Evolutionary conservation across 2,888 invertebrate genomes (phyloP).

Genomic region (Oxycera nigricornis): DNA sequence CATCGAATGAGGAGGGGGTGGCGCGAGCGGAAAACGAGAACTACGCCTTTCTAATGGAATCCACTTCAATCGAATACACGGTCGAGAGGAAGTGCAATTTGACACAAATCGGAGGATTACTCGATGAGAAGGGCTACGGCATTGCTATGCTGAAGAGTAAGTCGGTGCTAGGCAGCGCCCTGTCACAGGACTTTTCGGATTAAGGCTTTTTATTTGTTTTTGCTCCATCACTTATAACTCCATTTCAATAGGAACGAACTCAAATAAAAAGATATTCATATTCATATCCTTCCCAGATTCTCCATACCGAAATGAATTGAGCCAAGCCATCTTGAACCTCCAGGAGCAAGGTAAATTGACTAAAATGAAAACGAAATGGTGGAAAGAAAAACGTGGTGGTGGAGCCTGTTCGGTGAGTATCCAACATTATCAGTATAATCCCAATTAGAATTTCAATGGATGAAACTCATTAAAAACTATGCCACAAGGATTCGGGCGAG

Average conservation of each 20-base stretch:
- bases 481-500: constrained; percentile 19
- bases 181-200: neutral
- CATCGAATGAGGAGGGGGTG: constrained; percentile 67
- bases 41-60: constrained; percentile 84
- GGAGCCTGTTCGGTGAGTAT: constrained; percentile 72
- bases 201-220: too few species aligned
- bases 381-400: constrained; percentile 83
- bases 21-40: constrained; percentile 62
- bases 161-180: neutral
- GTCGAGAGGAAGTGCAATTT: constrained; percentile 73
- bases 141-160: constrained; percentile 74
- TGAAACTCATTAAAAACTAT: neutral
- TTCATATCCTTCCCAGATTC: too few species aligned
- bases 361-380: constrained; percentile 85
- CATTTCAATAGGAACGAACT: too few species aligned
- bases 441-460: neutral
- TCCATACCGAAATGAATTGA: constrained; percentile 75
- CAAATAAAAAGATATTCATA: too few species aligned
- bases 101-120: constrained; percentile 67
- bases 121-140: constrained; percentile 78
- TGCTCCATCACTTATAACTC: too few species aligned
- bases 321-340: constrained; percentile 80
- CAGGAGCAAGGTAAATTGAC: constrained; percentile 84
- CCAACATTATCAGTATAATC: neutral
- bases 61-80: constrained; percentile 77